phyloP scores from a whole-genome alignment of 2,888 invertebrate genomes.

The Macaria liturata region DNA sequence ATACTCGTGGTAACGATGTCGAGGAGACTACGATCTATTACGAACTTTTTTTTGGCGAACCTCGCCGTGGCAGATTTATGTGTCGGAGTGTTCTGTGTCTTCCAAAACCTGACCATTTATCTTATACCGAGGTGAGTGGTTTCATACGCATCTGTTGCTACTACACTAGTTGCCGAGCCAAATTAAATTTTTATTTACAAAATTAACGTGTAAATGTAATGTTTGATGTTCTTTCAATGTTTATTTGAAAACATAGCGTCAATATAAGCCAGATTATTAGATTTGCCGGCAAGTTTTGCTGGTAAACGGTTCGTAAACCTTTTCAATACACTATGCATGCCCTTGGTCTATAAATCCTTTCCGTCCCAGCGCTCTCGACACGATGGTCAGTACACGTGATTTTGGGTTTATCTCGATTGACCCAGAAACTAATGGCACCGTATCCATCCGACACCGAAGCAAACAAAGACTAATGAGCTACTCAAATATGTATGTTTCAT shows the following conservation, averaged over 20 bases:
- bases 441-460: conserved; percentile 20
- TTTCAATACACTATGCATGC: neutral
- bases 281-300: no score
- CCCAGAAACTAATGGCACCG: conserved; percentile 11
- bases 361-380: conserved; percentile 3
- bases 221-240: neutral
- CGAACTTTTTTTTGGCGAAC: conserved; percentile 96
- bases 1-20: conserved; percentile 93
- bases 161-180: neutral
- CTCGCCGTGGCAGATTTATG: conserved; percentile 95
- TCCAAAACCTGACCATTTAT: conserved; percentile 93
- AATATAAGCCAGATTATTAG: no score
- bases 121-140: conserved; percentile 87
- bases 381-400: neutral
- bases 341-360: conserved; percentile 6
- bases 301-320: no score
- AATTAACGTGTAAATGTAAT: no score
- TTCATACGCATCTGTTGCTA: conserved; percentile 3
- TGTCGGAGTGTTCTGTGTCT: conserved; percentile 96
- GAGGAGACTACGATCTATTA: conserved; percentile 91
- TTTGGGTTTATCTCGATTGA: conserved; percentile 8
- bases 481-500: conserved; percentile 35
- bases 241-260: neutral
- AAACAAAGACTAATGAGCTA: conserved; percentile 34
- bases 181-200: neutral